Evolutionary conservation across 2,888 invertebrate genomes (phyloP).

Genomic region (Pristionchus mayeri): DNA sequence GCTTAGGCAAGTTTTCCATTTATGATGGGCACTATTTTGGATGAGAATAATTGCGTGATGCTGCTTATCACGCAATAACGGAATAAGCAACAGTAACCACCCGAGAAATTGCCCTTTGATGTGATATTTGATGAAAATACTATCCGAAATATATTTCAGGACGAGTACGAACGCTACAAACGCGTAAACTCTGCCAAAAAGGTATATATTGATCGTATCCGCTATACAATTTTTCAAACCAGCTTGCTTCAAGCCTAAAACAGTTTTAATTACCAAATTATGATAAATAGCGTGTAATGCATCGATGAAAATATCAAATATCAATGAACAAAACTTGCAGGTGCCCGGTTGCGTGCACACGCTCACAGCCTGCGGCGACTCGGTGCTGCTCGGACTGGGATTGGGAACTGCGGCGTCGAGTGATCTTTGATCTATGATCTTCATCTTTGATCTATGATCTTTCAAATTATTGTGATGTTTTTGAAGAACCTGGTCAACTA

Average conservation of each 20-base stretch:
- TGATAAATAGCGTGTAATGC: no score
- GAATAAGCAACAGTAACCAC: no score
- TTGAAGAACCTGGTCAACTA: neutral
- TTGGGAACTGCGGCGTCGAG: conserved; percentile 61
- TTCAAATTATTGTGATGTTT: neutral
- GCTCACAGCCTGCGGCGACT: conserved; percentile 74
- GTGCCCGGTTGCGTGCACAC: conserved; percentile 46
- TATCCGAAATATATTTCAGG: conserved; percentile 61
- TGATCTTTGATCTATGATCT: neutral
- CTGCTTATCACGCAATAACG: no score
- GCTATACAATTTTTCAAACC: neutral
- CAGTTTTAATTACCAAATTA: no score
- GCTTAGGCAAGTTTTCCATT: no score
- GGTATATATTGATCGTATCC: no score
- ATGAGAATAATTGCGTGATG: no score
- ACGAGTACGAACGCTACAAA: conserved; percentile 73
- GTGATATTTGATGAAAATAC: neutral
- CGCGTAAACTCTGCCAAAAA: conserved; percentile 73
- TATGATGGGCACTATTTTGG: no score
- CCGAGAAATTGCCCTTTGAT: no score
- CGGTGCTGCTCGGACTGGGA: conserved; percentile 72
- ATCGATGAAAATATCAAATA: no score
- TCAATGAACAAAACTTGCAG: no score
- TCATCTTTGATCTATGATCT: neutral
- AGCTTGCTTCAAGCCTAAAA: no score